Evolutionary conservation across 2,797 vertebrate genomes (phyloP), one percentile per base, ranked within the genome.

Genomic region (Pseudochaenichthys georgianus): DNA sequence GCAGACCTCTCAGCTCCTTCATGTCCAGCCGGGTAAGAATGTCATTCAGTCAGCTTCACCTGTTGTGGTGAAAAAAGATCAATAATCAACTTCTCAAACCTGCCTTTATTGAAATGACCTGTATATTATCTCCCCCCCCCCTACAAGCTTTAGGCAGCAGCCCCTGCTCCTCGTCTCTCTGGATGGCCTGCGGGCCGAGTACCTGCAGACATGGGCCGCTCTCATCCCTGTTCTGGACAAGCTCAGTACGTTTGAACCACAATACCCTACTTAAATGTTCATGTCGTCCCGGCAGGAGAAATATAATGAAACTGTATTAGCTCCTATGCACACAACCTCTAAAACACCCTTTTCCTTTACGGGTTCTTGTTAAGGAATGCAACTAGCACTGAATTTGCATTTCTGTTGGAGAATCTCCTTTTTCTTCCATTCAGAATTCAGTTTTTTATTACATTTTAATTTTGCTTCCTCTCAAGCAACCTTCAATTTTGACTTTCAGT

Each of bases 131-230:
- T n/a, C 0, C 3, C 23, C 3, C 23, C 23, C 23, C 13, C 0
- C 10, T 13, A 12, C 0, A 3, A 94, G 94, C 43, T 93, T 93
- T 13, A 74, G 76, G 76, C 81, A 46, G 15, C 93, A 93, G 76
- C 94, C 94, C 0, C 88, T 95, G 67, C 90, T 96, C 8, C 87
- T 96, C 1, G 62, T 96, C 17, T 95, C 94, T 10, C 21, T 95
- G 85, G 95, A 96, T 6, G 95, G 95, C 4, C 85, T 95, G n/a
- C 83, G 94, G 41, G 93, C 95, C 0, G 94, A 95, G 38, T 95
- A 95, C 71, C 78, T 94, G 68, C 87, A 80, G 55, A 92, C 88
- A 0, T 95, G 94, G 94, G 59, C 46, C 0, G 1, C 63, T 0
- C 48, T 94, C 2, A 31, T 94, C 12, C 95, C 95, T 0, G 93